Base-by-base conservation (phyloP, 2,113 vertebrate species). In the Lepisosteus oculatus region DNA sequence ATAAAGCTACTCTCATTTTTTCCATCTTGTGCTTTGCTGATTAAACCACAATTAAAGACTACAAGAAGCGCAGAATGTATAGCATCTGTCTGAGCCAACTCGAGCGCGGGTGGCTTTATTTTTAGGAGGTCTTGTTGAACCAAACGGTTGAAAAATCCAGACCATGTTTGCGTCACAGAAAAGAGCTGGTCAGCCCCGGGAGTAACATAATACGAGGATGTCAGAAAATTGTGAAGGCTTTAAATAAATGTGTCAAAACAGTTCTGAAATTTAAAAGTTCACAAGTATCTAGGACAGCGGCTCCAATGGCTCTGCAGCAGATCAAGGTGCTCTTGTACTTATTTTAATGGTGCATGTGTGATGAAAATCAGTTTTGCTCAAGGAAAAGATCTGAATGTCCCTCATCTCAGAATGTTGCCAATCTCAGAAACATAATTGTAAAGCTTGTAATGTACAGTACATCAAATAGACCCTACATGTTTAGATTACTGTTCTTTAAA, bases 11-110 rank as follows among this genome's bases (percentile, higher is more conserved):
- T 55, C 44, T 78, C 56, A 69, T 72, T 80, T 62, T 85, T 86
- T 86, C 84, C 83, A 78, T 79, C 70, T 81, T 69, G 74, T 45
- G 68, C 77, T 79, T 47, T 66, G 81, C 84, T 45, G 42, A 43
- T 43, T 65, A 69, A 69, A 66, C 71, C 84, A 78, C 85, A 87
- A 86, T 86, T 88, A 86, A 74, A 86, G 76, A 82, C 79, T 77
- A 77, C 12, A 67, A 75, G 74, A 65, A 29, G 9, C 42, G 17
- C 62, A 65, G 29, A 65, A 65, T 65, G 42, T 11, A 42, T 29
- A 80, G 83, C 80, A 86, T 82, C 84, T 87, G 86, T 77, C 75
- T 67, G 74, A 7, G n/a, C 67, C 41, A 54, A 54, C 69, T 61
- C 1, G 72, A 78, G 74, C 76, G 78, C 82, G 78, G 73, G 75